A percentile compares a stretch with the other conserved stretches of the same genome.
These are phyloP conservation scores for Apolygus lucorum DNA, from an alignment of 1,140 invertebrate genomes.

Conservation along the genomic window DNA sequence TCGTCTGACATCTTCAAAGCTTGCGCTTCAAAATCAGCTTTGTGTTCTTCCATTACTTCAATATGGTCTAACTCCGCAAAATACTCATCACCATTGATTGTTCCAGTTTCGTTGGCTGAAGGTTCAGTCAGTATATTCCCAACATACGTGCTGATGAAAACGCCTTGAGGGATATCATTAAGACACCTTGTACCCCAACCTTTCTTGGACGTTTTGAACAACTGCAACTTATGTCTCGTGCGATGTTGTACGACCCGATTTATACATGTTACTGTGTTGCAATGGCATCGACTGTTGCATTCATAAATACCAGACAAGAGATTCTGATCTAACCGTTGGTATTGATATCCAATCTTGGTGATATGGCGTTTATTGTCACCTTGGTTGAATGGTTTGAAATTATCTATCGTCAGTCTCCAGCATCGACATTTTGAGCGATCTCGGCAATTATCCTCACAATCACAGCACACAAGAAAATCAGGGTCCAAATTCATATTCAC, in stretches of 20 bases:
- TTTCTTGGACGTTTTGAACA: constrained; percentile 75
- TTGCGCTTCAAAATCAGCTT: constrained; percentile 67
- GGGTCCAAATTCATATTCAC: constrained; percentile 78
- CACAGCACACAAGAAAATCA: constrained; percentile 80
- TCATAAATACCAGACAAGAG: constrained; percentile 90
- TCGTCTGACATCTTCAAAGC: neutral
- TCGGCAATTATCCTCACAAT: constrained; percentile 87
- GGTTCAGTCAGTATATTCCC: constrained; percentile 86
- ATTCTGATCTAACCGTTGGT: constrained; percentile 71
- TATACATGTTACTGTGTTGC: constrained; percentile 58
- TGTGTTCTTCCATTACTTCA: constrained; percentile 80
- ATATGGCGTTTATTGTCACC: constrained; percentile 27
- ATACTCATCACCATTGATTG: constrained; percentile 78
- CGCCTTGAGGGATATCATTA: constrained; percentile 86
- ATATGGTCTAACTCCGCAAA: constrained; percentile 94
- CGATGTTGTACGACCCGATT: constrained; percentile 85
- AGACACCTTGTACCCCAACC: constrained; percentile 95
- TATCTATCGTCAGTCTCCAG: constrained; percentile 85
- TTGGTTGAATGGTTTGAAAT: constrained; percentile 50
- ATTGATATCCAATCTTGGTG: constrained; percentile 67
- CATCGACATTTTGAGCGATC: constrained; percentile 83
- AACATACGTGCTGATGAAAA: constrained; percentile 93
- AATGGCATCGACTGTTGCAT: constrained; percentile 84
- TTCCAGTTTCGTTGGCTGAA: constrained; percentile 65
- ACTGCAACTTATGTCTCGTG: constrained; percentile 70